phyloP scores from a whole-genome alignment of 2,113 vertebrate genomes.

The Shinisaurus crocodilurus region DNA sequence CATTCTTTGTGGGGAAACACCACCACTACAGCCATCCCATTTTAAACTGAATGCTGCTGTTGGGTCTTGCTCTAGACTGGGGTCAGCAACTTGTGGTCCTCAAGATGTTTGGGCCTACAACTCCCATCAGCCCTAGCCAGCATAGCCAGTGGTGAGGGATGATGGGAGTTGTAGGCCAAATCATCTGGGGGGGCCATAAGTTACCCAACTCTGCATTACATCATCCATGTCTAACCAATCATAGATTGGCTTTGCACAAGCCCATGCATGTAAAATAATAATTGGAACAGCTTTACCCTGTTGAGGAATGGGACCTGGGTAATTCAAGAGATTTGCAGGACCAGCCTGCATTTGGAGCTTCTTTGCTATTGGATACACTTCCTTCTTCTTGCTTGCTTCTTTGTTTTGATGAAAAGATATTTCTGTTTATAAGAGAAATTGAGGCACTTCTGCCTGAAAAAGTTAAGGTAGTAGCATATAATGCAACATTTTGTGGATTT shows the following conservation, averaged over 20 bases:
- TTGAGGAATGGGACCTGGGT: background rate
- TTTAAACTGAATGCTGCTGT: background rate
- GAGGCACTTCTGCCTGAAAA: background rate
- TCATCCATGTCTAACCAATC: background rate
- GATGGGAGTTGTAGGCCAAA: background rate
- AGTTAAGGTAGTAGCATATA: background rate
- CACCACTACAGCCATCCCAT: background rate
- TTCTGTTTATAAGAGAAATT: background rate
- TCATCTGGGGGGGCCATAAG: background rate
- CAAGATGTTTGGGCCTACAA: too few species aligned
- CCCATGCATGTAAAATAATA: background rate
- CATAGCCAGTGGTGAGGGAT: too few species aligned
- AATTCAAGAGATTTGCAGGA: background rate
- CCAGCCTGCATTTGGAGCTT: background rate
- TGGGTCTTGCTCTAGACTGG: background rate
- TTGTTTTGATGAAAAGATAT: background rate
- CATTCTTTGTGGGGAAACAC: too few species aligned
- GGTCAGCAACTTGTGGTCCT: background rate
- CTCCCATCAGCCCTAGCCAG: too few species aligned
- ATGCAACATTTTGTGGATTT: background rate
- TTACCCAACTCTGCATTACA: background rate
- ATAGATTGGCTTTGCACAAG: background rate
- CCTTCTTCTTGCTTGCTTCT: background rate
- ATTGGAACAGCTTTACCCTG: too few species aligned
- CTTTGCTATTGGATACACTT: background rate